Base-by-base conservation (phyloP, 1,140 invertebrate genomes). In the Euura lappo region DNA sequence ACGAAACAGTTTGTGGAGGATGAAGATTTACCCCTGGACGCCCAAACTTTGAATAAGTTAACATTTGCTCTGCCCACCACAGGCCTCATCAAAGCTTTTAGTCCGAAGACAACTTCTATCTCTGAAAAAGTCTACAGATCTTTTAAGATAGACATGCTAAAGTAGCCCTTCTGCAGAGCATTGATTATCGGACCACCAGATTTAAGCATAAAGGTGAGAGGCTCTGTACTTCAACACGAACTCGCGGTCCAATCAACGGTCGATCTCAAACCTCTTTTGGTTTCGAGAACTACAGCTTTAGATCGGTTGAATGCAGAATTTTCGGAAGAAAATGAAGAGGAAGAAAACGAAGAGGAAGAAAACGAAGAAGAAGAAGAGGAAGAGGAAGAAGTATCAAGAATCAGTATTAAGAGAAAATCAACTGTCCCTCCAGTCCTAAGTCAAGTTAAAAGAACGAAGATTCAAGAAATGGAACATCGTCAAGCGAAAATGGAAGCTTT, bases 71-170 rank as follows among this genome's bases (percentile, higher is more conserved):
- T 79, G 7, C 75, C 77, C 3, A 79, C 77, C 1, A 60, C 76
- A 6, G 76, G 71, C 2, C n/a, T 78, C 42, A 74, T 67, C 7
- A 68, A 68, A 66, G 74, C 77, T 8, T 78, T 78, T 51, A 46
- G 72, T 46, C 76, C 78, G 6, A 7, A 6, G 3, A 65, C 69
- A 6, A 51, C 10, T 28, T 45, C 28, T 43, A 65, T 81, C 2
- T 64, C 75, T 4, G 76, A 82, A 71, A 76, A 75, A 44, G 8
- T 28, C 2, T 78, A 67, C 65, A 72, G 47, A 44, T 69, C 76
- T n/a, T 73, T 70, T 42, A 81, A 79, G 67, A 28, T 78, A 7
- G 70, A 69, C 28, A 78, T 82, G 77, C 65, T 80, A 11, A 67
- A 72, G 5, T 80, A 78, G 78, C 51, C 78, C 5, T 79, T 80